A percentile compares a stretch with the other conserved stretches of the same genome.
These are phyloP conservation scores for Molossus molossus DNA, from an alignment of 2,797 vertebrate species.

Conservation along the genomic window DNA sequence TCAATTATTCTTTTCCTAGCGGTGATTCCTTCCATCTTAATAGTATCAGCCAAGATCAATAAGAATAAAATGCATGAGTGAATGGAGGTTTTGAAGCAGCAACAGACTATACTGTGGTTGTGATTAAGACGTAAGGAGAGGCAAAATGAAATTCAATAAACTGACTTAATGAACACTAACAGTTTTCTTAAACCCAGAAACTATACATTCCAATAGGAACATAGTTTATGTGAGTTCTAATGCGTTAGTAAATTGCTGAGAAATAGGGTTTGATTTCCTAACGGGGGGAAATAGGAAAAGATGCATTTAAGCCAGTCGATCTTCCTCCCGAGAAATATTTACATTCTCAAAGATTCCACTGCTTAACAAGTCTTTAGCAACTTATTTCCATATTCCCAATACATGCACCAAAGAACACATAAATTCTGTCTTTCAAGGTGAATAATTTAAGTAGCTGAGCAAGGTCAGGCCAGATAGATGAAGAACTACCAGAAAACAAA, in stretches of 20 bases:
- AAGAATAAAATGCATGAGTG: constrained; percentile 40
- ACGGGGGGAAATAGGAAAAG: background rate
- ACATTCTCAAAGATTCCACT: background rate
- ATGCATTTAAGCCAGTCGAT: background rate
- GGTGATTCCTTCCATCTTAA: constrained; percentile 30
- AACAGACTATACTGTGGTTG: background rate
- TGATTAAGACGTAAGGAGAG: background rate
- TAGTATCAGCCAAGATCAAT: constrained; percentile 43
- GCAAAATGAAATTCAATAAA: constrained; percentile 45
- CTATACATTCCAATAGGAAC: background rate
- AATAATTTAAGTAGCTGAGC: background rate
- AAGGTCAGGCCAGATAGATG: background rate
- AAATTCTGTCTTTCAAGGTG: background rate
- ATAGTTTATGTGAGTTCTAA: constrained; percentile 10
- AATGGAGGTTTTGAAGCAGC: constrained; percentile 47
- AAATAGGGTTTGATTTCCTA: background rate
- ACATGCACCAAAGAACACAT: background rate
- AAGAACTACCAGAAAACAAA: background rate
- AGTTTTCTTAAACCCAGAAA: constrained; percentile 22
- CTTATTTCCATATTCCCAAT: background rate
- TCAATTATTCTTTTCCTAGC: constrained; percentile 21
- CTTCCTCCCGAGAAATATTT: background rate
- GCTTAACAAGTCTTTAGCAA: background rate
- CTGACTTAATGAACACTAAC: background rate
- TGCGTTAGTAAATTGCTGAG: background rate